Evolutionary conservation across 2,797 vertebrate species (phyloP).

Genomic region (Graptemys geographica): DNA sequence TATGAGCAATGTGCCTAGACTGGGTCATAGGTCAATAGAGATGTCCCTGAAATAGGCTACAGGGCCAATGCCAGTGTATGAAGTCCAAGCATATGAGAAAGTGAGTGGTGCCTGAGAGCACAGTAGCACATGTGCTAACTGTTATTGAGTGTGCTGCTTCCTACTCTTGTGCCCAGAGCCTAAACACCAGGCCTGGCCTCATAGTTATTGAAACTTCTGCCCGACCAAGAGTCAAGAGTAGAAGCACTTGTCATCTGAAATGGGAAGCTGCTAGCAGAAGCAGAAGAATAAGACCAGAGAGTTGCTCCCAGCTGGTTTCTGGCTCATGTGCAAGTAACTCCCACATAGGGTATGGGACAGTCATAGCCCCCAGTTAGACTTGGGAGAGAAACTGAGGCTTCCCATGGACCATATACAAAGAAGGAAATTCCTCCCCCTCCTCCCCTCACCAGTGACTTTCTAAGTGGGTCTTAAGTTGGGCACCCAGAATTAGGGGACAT

Average conservation of each 20-base stretch:
- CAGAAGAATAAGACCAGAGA: not conserved
- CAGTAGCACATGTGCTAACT: not conserved
- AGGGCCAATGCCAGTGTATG: not conserved
- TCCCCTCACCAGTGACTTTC: not conserved
- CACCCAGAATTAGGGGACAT: not conserved
- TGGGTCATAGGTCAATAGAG: not conserved
- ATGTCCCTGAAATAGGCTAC: not conserved
- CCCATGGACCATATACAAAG: not conserved
- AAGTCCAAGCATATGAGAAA: not conserved
- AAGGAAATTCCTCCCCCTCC: not conserved
- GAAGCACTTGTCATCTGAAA: rapidly evolving
- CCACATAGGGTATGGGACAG: not conserved
- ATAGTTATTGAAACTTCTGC: not conserved
- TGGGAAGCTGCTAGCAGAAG: not conserved
- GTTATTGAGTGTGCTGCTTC: not conserved
- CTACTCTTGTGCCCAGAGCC: not conserved
- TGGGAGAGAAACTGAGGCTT: not conserved
- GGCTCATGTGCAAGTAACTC: not conserved
- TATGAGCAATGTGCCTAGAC: not conserved
- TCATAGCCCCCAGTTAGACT: rapidly evolving
- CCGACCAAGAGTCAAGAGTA: not conserved
- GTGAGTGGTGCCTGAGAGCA: not conserved
- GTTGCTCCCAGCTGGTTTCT: not conserved
- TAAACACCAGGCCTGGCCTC: not conserved
- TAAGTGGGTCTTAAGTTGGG: not conserved